phyloP scores from a whole-genome alignment of 2,113 vertebrate genomes.

The Trematomus loennbergii region DNA sequence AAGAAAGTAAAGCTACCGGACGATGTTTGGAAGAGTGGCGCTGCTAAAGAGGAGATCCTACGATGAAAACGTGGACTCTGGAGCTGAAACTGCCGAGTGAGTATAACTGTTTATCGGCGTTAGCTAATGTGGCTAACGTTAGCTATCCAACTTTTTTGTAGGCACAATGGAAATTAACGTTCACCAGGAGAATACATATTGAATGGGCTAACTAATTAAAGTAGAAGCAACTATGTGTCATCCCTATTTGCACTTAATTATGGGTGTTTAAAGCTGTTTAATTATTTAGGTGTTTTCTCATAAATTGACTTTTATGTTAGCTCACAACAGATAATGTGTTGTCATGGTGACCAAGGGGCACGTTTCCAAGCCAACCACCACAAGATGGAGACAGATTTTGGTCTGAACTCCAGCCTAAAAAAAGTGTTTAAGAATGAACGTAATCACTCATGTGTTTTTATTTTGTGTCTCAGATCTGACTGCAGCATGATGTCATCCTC shows the following conservation, averaged over 20 bases:
- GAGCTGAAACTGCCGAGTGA: slow-evolving; percentile 82
- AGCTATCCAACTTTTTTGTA: slow-evolving; percentile 39
- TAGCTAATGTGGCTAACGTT: slow-evolving; percentile 68
- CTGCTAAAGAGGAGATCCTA: slow-evolving; percentile 37
- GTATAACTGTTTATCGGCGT: slow-evolving; percentile 48
- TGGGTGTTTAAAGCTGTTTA: neutral
- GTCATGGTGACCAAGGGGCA: slow-evolving; percentile 73
- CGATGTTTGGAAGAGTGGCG: slow-evolving; percentile 65
- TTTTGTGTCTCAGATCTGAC: slow-evolving; percentile 69
- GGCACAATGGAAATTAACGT: slow-evolving; percentile 25
- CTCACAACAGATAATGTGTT: slow-evolving; percentile 68
- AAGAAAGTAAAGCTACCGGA: neutral
- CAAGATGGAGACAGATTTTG: slow-evolving; percentile 74
- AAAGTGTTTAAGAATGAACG: neutral
- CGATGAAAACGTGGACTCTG: slow-evolving; percentile 76
- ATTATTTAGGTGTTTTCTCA: slow-evolving; percentile 11
- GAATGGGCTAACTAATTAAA: too few relatives aligned
- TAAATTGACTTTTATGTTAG: slow-evolving; percentile 29
- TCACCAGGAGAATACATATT: neutral
- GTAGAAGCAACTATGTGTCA: neutral
- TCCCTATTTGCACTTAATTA: neutral
- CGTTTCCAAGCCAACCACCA: slow-evolving; percentile 61
- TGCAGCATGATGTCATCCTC: slow-evolving; percentile 80
- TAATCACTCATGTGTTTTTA: neutral
- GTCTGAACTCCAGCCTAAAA: slow-evolving; percentile 11